Evolutionary conservation across 2,888 invertebrate species (phyloP).

Genomic region (Andrena marginata): DNA sequence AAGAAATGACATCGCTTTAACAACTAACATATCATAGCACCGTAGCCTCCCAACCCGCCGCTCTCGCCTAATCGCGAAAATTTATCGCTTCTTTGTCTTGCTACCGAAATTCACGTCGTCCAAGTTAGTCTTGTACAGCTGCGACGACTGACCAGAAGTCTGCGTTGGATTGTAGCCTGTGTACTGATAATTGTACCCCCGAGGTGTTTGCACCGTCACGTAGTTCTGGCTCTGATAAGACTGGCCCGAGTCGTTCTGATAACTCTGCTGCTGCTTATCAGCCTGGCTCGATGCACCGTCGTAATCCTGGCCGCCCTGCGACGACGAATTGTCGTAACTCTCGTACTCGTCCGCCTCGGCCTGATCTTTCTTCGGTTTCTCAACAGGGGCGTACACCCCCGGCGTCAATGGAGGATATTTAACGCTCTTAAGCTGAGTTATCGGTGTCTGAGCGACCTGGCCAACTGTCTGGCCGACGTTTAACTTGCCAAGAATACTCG

Average conservation of each 20-base stretch:
- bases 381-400: conserved; percentile 74
- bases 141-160: conserved; percentile 54
- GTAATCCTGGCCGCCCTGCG: conserved; percentile 60
- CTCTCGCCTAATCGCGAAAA: background rate
- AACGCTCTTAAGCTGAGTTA: conserved; percentile 57
- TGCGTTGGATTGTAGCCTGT: conserved; percentile 74
- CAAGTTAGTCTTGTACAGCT: conserved; percentile 69
- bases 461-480: conserved; percentile 59
- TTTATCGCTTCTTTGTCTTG: conserved; percentile 73
- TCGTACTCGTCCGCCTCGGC: conserved; percentile 72
- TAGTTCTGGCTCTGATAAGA: conserved; percentile 73
- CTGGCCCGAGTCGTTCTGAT: conserved; percentile 65
- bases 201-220: conserved; percentile 73
- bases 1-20: conserved; percentile 6
- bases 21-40: conserved; percentile 32
- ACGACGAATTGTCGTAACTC: conserved; percentile 71
- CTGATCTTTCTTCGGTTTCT: conserved; percentile 63
- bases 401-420: conserved; percentile 68
- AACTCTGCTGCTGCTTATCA: conserved; percentile 67
- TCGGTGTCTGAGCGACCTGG: conserved; percentile 49
- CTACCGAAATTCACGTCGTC: conserved; percentile 75
- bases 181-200: conserved; percentile 76
- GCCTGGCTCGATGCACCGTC: conserved; percentile 45
- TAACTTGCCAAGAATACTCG: conserved; percentile 63
- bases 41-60: background rate